Evolutionary conservation across 1,140 invertebrate genomes (phyloP).

Genomic region (Eumaeus atala): DNA sequence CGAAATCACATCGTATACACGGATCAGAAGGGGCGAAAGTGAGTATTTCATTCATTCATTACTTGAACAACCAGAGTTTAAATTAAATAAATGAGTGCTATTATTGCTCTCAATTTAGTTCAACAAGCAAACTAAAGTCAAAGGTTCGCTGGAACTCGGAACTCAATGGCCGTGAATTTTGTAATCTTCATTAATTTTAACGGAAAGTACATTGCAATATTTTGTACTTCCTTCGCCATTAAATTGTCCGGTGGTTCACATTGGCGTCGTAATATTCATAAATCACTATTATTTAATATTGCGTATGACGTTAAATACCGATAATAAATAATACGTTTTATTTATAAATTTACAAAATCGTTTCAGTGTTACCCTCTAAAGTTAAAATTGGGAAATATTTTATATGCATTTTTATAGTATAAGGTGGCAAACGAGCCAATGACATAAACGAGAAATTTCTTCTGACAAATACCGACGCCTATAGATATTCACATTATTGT

Average conservation of each 20-base stretch:
- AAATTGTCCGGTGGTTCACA: conserved; percentile 30
- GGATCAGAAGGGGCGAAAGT: conserved; percentile 72
- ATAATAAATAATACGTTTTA: no score
- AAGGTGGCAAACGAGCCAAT: no score
- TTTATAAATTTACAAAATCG: no score
- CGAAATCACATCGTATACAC: conserved; percentile 73
- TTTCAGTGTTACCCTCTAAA: no score
- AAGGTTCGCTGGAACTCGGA: conserved; percentile 61
- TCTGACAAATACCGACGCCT: no score
- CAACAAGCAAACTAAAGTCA: conserved; percentile 64
- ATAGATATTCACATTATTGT: no score
- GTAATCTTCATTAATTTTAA: conserved; percentile 71
- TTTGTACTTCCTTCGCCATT: conserved; percentile 29
- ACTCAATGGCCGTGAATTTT: conserved; percentile 70
- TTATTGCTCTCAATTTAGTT: conserved; percentile 72
- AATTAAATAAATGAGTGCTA: conserved; percentile 67
- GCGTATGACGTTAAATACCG: conserved; percentile 21
- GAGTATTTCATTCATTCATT: conserved; percentile 46
- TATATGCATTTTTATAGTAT: no score
- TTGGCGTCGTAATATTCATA: conserved; percentile 24
- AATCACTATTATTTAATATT: no score
- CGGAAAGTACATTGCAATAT: conserved; percentile 47
- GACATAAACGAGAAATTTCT: no score
- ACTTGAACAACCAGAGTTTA: conserved; percentile 45
- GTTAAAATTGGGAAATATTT: no score